A percentile compares a stretch with the other conserved stretches of the same genome.
These are phyloP conservation scores for Myotis findleyi DNA, from an alignment of 2,797 vertebrate genomes.

Conservation along the genomic window DNA sequence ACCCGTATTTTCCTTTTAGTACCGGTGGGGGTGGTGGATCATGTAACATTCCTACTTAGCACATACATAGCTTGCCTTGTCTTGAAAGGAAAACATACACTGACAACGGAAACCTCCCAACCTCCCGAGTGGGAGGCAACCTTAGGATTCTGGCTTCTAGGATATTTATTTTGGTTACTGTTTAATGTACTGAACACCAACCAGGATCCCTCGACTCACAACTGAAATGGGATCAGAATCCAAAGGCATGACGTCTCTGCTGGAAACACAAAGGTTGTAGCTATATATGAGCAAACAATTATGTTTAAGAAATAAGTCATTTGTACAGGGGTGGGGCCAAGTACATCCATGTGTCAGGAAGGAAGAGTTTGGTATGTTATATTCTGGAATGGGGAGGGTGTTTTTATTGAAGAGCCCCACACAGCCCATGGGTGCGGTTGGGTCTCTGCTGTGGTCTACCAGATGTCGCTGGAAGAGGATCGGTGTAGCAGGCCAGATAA, in stretches of 20 bases:
- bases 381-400: background rate
- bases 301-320: conserved; percentile 7
- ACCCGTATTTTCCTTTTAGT: conserved; percentile 59
- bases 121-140: conserved; percentile 43
- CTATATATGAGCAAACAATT: background rate
- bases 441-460: background rate
- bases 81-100: conserved; percentile 58
- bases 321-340: background rate
- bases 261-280: conserved; percentile 24
- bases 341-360: background rate
- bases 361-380: background rate
- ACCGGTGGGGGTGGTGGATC: background rate
- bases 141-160: conserved; percentile 67
- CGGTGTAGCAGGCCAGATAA: background rate
- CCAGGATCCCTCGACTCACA: conserved; percentile 30
- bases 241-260: background rate
- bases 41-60: conserved; percentile 66
- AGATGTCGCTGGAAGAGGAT: background rate
- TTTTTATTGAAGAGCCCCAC: background rate
- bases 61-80: conserved; percentile 70
- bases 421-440: background rate
- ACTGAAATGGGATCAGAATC: conserved; percentile 41
- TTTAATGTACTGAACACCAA: conserved; percentile 43
- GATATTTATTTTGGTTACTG: conserved; percentile 73
- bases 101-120: conserved; percentile 61